These are phyloP conservation scores for Austrolebias charrua DNA, from an alignment of 2,797 vertebrate species.

Conservation along the genomic window DNA sequence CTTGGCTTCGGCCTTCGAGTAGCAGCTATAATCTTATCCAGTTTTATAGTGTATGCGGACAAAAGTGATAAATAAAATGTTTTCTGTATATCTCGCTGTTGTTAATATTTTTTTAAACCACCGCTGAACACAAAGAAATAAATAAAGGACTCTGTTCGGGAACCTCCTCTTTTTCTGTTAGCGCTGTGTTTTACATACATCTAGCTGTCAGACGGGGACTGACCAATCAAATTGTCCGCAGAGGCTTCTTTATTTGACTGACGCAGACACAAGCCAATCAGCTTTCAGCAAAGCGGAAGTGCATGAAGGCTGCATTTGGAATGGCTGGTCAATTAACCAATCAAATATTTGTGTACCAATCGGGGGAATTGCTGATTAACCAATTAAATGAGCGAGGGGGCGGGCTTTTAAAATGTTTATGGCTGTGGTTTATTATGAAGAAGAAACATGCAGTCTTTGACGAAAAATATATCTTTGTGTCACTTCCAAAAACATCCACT, in stretches of 20 bases:
- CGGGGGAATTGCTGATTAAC: slow-evolving; percentile 51
- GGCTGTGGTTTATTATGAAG: slow-evolving; percentile 35
- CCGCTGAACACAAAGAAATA: slow-evolving; percentile 86
- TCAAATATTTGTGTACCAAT: slow-evolving; percentile 71
- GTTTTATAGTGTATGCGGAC: slow-evolving; percentile 73
- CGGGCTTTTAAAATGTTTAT: slow-evolving; percentile 30
- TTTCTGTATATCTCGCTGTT: slow-evolving; percentile 63
- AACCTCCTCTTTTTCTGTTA: slow-evolving; percentile 80
- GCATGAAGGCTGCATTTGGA: slow-evolving; percentile 12
- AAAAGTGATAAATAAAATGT: slow-evolving; percentile 72
- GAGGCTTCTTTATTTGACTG: slow-evolving; percentile 54
- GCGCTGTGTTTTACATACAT: slow-evolving; percentile 58
- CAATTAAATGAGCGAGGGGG: slow-evolving; percentile 57
- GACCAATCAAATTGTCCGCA: slow-evolving; percentile 58
- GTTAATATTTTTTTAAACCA: slow-evolving; percentile 62
- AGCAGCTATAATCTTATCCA: slow-evolving; percentile 80
- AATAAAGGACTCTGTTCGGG: slow-evolving; percentile 82
- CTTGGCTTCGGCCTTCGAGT: slow-evolving; percentile 83
- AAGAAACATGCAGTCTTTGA: slow-evolving; percentile 38
- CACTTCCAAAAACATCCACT: slow-evolving; percentile 34
- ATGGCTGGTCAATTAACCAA: slow-evolving; percentile 53
- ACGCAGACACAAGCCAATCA: slow-evolving; percentile 55
- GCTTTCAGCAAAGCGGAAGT: slow-evolving; percentile 16
- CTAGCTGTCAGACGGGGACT: slow-evolving; percentile 53
- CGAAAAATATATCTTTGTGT: slow-evolving; percentile 41